These are phyloP conservation scores for Proteles cristata DNA, from an alignment of 2,113 vertebrate genomes.

Conservation along the genomic window DNA sequence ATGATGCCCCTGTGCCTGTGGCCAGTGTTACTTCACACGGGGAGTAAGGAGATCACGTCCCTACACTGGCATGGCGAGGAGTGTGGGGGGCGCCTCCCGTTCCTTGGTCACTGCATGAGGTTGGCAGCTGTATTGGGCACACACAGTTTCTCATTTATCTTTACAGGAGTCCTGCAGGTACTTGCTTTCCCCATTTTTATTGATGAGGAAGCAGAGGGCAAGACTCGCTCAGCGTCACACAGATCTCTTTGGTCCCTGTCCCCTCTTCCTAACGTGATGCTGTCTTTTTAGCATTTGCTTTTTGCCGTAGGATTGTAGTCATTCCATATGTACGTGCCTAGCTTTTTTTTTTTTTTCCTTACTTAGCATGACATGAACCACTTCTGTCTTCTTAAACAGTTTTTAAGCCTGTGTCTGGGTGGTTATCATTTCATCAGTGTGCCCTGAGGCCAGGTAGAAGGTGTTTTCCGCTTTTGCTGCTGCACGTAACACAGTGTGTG, in stretches of 20 bases:
- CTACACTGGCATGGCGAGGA: not conserved
- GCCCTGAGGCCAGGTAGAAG: not conserved
- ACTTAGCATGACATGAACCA: not conserved
- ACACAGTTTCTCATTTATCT: not conserved
- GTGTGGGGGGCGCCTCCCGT: not conserved
- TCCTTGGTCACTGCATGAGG: not conserved
- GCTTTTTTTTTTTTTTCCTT: not conserved
- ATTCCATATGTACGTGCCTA: not conserved
- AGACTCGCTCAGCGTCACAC: not conserved
- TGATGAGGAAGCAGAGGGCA: not conserved
- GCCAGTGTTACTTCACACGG: not conserved
- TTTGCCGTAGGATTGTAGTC: not conserved
- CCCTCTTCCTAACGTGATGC: not conserved
- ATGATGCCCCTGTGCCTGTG: not conserved
- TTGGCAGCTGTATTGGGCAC: not conserved
- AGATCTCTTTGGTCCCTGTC: not conserved
- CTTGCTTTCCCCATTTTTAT: not conserved
- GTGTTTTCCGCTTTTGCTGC: not conserved
- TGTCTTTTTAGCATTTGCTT: not conserved
- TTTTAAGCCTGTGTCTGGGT: not conserved
- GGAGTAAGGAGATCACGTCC: not conserved
- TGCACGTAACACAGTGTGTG: not conserved
- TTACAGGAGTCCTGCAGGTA: not conserved
- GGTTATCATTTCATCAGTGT: not conserved
- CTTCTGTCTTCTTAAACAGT: not conserved